Evolutionary conservation across 1,140 invertebrate genomes (phyloP).

Genomic region (Adelges cooleyi): DNA sequence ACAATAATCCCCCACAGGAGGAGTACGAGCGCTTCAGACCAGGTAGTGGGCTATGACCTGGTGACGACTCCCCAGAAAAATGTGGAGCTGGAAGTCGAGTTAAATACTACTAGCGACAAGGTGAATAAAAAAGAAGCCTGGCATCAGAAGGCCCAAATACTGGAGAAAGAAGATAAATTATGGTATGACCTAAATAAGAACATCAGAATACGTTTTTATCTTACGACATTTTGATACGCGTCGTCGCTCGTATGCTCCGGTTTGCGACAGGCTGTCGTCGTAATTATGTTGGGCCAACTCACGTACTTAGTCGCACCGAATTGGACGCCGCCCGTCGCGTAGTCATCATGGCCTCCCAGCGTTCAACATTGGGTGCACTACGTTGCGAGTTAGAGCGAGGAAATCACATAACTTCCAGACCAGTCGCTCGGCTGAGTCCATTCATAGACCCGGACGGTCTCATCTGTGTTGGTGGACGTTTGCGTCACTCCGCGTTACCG

Average conservation of each 20-base stretch:
- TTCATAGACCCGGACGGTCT: conserved; percentile 36
- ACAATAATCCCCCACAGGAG: no score
- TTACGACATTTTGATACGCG: not conserved
- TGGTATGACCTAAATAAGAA: no score
- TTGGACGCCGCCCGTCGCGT: not conserved
- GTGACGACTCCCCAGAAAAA: no score
- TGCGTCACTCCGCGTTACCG: conserved; percentile 34
- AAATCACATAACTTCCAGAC: not conserved
- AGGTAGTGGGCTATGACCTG: no score
- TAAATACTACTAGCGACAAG: no score
- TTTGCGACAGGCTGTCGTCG: not conserved
- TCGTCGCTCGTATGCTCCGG: not conserved
- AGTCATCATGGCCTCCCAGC: not conserved
- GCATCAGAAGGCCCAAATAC: no score
- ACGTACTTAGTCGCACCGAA: not conserved
- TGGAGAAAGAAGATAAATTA: no score
- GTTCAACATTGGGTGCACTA: not conserved
- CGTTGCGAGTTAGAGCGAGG: not conserved
- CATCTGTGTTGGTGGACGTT: conserved; percentile 38
- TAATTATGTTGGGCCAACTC: not conserved
- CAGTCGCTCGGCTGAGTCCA: conserved; percentile 27
- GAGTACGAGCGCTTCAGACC: no score
- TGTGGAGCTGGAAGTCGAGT: no score
- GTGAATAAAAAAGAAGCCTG: no score
- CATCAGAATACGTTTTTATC: not conserved